Percentiles rank a stretch among this genome's conserved stretches.
These are phyloP conservation scores for Lasiommata megera DNA, from an alignment of 2,888 invertebrate genomes.

Conservation along the genomic window DNA sequence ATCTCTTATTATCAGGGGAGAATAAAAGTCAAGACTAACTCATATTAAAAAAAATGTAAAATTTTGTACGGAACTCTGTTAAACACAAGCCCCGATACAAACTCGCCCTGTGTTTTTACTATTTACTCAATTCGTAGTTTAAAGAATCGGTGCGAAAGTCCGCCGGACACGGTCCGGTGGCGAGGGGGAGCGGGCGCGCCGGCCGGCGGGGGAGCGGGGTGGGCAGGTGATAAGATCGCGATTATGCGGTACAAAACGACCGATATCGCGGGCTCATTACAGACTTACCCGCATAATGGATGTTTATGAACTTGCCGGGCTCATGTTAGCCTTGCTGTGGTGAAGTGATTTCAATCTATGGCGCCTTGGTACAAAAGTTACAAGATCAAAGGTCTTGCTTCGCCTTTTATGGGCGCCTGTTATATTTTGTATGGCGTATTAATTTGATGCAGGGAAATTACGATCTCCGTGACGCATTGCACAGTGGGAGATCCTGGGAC, in stretches of 20 bases:
- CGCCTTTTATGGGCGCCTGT: background rate
- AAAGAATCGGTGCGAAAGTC: conserved; percentile 39
- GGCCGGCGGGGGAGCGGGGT: conserved; percentile 35
- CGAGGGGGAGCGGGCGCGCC: conserved; percentile 39
- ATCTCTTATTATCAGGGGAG: too few species aligned
- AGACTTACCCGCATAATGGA: conserved; percentile 58
- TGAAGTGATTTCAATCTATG: conserved; percentile 27
- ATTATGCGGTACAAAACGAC: conserved; percentile 77
- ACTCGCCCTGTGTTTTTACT: conserved; percentile 3
- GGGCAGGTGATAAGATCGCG: conserved; percentile 64
- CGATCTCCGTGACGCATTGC: too few species aligned
- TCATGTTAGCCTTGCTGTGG: conserved; percentile 22
- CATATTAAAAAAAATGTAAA: too few species aligned
- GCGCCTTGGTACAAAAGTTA: conserved; percentile 25
- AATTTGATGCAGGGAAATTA: too few species aligned
- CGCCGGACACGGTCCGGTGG: conserved; percentile 52
- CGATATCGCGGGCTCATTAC: conserved; percentile 69
- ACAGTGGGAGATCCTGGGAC: too few species aligned
- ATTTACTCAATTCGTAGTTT: conserved; percentile 20
- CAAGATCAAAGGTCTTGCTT: conserved; percentile 3
- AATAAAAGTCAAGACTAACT: too few species aligned
- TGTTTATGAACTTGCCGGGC: conserved; percentile 42
- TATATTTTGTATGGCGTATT: too few species aligned
- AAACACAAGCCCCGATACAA: background rate
- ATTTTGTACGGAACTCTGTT: background rate